Evolutionary conservation across 2,888 invertebrate genomes (phyloP).

Genomic region (Metopia argyrocephala): DNA sequence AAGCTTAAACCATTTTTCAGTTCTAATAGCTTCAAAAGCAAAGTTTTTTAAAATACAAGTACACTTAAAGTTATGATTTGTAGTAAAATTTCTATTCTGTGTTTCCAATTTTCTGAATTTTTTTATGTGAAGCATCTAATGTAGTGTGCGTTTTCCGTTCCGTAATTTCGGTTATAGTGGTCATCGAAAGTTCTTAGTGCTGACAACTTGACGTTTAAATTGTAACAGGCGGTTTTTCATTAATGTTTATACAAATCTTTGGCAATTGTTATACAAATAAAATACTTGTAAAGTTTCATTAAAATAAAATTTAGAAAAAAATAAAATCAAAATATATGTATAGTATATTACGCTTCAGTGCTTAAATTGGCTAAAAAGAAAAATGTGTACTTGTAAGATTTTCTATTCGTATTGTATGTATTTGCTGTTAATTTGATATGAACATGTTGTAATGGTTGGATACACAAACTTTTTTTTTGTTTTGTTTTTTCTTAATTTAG

Average conservation of each 20-base stretch:
- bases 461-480: slow-evolving; percentile 48
- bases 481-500: neutral
- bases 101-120: too few species aligned
- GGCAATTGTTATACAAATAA: neutral
- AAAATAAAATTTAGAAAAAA: slow-evolving; percentile 16
- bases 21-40: too few species aligned
- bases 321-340: too few species aligned
- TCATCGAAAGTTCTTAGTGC: too few species aligned
- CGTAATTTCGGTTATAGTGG: too few species aligned
- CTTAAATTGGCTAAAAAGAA: slow-evolving; percentile 46
- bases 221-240: neutral
- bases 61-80: too few species aligned
- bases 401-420: neutral
- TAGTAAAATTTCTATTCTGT: too few species aligned
- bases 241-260: neutral
- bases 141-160: too few species aligned
- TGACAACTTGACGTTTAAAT: too few species aligned
- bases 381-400: neutral
- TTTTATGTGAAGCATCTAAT: too few species aligned
- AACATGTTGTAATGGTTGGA: slow-evolving; percentile 54
- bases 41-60: too few species aligned
- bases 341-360: slow-evolving; percentile 43
- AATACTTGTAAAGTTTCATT: slow-evolving; percentile 24
- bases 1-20: too few species aligned
- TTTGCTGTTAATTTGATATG: slow-evolving; percentile 46